Conservation (phyloP, 2,113 vertebrate genomes). For the Stictonetta naevosa region DNA sequence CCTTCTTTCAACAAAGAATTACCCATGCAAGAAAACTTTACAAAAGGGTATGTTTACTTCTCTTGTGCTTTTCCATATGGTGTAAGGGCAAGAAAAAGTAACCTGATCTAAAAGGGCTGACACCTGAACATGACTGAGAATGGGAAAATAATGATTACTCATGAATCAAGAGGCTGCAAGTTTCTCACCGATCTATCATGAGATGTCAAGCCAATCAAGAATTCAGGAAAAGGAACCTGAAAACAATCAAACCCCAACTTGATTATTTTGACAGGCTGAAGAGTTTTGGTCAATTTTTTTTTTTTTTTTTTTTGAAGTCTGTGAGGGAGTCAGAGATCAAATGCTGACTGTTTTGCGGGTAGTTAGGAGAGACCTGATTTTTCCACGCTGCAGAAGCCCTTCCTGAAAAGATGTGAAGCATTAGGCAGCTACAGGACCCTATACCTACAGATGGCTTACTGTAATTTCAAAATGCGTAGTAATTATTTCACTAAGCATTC, state of each 20-base stretch:
- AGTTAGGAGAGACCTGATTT: neutral
- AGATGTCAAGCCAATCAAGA: neutral
- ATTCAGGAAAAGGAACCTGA: neutral
- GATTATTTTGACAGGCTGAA: neutral
- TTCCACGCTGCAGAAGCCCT: neutral
- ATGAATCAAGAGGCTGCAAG: neutral
- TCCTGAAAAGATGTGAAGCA: neutral
- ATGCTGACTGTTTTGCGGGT: neutral
- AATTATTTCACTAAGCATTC: neutral
- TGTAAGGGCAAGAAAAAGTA: neutral
- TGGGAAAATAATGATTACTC: neutral
- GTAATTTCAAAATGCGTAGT: neutral
- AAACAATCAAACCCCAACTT: neutral
- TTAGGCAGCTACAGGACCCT: neutral
- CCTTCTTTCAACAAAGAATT: neutral
- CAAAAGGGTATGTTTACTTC: neutral
- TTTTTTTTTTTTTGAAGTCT: neutral
- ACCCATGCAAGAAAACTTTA: neutral
- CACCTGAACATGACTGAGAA: neutral
- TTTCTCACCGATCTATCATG: neutral
- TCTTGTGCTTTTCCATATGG: slow-evolving; percentile 5
- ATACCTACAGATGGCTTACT: accelerated
- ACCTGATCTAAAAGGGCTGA: neutral
- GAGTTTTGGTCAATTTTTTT: neutral
- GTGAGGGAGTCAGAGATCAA: neutral